phyloP scores from a whole-genome alignment of 2,888 invertebrate genomes.

The Gymnoscelis rufifasciata region DNA sequence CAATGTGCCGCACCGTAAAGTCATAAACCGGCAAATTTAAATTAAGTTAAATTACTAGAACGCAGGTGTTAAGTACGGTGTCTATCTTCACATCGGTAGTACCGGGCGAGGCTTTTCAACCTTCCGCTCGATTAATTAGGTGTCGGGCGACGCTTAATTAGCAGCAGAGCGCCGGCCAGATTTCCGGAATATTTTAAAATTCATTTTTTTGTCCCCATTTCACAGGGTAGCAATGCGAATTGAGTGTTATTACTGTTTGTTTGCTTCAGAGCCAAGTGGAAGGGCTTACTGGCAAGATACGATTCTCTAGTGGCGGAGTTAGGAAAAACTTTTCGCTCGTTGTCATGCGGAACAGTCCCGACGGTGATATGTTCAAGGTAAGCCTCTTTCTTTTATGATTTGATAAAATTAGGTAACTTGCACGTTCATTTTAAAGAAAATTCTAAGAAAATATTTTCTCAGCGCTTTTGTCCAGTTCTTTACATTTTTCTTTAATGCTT shows the following conservation, averaged over 20 bases:
- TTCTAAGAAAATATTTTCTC: no score
- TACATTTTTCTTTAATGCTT: no score
- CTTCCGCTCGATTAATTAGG: slow-evolving; percentile 46
- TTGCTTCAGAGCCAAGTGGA: slow-evolving; percentile 89
- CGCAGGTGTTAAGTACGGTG: slow-evolving; percentile 49
- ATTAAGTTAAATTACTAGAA: slow-evolving; percentile 43
- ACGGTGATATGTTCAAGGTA: slow-evolving; percentile 82
- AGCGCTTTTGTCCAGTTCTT: no score
- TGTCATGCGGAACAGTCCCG: slow-evolving; percentile 93
- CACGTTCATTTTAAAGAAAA: no score
- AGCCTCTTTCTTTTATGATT: no score
- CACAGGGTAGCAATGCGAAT: slow-evolving; percentile 22
- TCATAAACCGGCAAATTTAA: slow-evolving; percentile 44
- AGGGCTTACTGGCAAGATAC: slow-evolving; percentile 91
- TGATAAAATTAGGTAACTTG: no score
- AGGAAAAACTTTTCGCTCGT: slow-evolving; percentile 92
- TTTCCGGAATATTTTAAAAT: slow-evolving; percentile 25
- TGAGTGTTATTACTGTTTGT: slow-evolving; percentile 34
- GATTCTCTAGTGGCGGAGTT: slow-evolving; percentile 91
- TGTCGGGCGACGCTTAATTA: slow-evolving; percentile 51
- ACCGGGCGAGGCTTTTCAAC: slow-evolving; percentile 29
- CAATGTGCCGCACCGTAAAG: slow-evolving; percentile 6
- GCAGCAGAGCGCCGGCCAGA: slow-evolving; percentile 34
- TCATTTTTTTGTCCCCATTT: slow-evolving; percentile 10
- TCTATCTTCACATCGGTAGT: slow-evolving; percentile 40